These are phyloP conservation scores for Orchestia grillus DNA, from an alignment of 1,140 invertebrate species.

Conservation along the genomic window DNA sequence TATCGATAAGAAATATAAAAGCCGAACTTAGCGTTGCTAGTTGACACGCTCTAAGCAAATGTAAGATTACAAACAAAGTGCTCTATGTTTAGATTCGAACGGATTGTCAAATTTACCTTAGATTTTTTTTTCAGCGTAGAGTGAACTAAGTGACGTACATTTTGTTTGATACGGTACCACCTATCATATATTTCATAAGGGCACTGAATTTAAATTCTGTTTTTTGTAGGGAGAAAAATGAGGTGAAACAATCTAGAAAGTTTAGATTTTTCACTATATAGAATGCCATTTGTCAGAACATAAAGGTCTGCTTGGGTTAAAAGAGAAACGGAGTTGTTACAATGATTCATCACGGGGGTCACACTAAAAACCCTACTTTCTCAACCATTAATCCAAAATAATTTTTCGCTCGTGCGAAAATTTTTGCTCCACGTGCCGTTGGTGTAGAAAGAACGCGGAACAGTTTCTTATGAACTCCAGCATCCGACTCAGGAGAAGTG, in stretches of 20 bases:
- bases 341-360: background rate
- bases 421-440: background rate
- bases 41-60: background rate
- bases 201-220: background rate
- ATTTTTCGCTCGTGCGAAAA: background rate
- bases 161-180: background rate
- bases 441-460: background rate
- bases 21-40: background rate
- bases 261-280: background rate
- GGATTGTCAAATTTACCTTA: background rate
- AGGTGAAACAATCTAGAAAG: background rate
- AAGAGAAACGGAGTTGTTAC: background rate
- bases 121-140: background rate
- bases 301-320: background rate
- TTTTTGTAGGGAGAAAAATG: background rate
- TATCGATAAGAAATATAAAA: background rate
- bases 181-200: background rate
- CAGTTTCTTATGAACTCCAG: slow-evolving; percentile 7
- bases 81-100: background rate
- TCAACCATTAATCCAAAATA: background rate
- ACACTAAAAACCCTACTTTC: background rate
- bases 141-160: background rate
- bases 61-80: background rate
- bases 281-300: background rate
- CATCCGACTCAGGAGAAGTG: background rate